phyloP scores from a whole-genome alignment of 2,797 vertebrate species.

The Cyprinodon diabolis region DNA sequence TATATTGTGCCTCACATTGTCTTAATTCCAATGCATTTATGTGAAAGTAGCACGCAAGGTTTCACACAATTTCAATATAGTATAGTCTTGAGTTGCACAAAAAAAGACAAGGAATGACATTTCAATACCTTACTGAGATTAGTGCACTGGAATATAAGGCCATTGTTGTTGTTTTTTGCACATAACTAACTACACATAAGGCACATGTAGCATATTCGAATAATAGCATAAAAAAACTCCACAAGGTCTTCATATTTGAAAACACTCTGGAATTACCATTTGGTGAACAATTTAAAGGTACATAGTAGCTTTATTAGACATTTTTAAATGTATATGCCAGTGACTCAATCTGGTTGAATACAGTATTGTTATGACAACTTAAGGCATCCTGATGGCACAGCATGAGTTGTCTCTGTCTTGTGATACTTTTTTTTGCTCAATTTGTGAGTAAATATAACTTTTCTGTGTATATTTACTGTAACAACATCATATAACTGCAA shows the following conservation, averaged over 20 bases:
- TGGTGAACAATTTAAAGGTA: slow-evolving; percentile 18
- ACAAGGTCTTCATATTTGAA: slow-evolving; percentile 73
- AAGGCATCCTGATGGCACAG: no score
- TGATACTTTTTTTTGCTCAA: no score
- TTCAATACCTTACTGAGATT: slow-evolving; percentile 51
- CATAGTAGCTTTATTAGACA: no score
- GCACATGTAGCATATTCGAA: slow-evolving; percentile 46
- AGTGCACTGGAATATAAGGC: slow-evolving; percentile 57
- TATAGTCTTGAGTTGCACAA: slow-evolving; percentile 12
- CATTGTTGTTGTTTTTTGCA: slow-evolving; percentile 4
- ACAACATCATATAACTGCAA: no score
- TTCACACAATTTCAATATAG: slow-evolving; percentile 27
- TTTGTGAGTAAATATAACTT: no score
- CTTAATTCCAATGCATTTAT: slow-evolving; percentile 56
- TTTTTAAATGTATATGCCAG: no score
- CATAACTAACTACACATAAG: slow-evolving; percentile 42
- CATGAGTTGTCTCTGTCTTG: no score
- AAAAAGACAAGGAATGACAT: slow-evolving; percentile 14
- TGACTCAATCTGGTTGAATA: no score
- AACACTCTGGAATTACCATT: slow-evolving; percentile 34
- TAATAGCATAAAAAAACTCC: slow-evolving; percentile 29
- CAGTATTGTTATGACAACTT: no score
- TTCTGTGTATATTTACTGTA: no score
- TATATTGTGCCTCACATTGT: slow-evolving; percentile 46
- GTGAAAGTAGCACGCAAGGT: slow-evolving; percentile 43